Evolutionary conservation across 2,113 vertebrate species (phyloP).

Genomic region (Calonectris borealis): DNA sequence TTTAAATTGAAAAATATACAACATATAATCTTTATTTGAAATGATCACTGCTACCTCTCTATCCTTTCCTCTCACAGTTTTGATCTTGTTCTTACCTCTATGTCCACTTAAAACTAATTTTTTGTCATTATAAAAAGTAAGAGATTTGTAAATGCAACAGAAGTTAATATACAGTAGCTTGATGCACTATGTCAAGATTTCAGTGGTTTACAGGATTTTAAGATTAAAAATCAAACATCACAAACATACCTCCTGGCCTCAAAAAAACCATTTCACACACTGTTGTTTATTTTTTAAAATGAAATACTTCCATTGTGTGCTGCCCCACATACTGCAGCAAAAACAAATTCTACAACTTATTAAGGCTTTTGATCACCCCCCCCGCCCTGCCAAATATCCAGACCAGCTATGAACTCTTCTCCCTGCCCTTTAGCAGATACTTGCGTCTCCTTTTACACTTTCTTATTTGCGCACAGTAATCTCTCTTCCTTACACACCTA

Average conservation of each 20-base stretch:
- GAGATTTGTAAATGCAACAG: background rate
- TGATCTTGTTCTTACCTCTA: constrained; percentile 1
- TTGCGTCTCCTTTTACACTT: background rate
- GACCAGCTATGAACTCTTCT: background rate
- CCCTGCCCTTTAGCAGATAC: constrained; percentile 21
- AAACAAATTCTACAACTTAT: constrained; percentile 5
- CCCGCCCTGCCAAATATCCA: background rate
- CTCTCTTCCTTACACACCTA: background rate
- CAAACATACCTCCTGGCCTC: background rate
- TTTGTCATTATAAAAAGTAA: background rate
- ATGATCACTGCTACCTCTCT: background rate
- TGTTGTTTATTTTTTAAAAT: background rate
- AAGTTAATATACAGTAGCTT: background rate
- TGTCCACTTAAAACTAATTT: background rate
- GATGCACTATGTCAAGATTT: background rate
- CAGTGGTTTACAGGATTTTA: background rate
- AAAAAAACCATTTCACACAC: background rate
- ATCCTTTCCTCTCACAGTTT: constrained; percentile 4
- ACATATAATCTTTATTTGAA: background rate
- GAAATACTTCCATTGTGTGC: background rate
- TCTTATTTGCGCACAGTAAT: background rate
- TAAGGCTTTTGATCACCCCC: background rate
- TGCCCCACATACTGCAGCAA: background rate
- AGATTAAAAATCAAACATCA: background rate
- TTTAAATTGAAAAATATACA: constrained; percentile 25